phyloP scores from a whole-genome alignment of 2,113 vertebrate species.

The Mustelus asterias region DNA sequence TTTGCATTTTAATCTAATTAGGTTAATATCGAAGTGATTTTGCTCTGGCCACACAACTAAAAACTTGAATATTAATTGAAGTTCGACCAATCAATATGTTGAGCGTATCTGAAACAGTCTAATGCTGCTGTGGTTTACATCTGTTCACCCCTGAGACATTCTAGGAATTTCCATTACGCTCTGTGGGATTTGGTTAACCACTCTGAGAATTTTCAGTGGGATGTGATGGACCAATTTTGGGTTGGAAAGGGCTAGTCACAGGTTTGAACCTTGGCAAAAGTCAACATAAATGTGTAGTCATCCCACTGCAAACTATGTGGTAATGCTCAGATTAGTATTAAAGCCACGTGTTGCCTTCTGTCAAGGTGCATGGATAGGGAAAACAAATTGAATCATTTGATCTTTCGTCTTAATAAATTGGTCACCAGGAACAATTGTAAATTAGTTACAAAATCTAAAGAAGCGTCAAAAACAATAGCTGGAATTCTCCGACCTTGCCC shows the following conservation, averaged over 20 bases:
- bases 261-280: not conserved
- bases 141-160: not conserved
- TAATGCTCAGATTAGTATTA: not conserved
- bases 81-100: not conserved
- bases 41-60: not conserved
- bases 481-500: too few species aligned
- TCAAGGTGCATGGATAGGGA: too few species aligned
- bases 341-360: not conserved
- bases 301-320: not conserved
- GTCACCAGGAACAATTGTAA: not conserved
- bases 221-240: not conserved
- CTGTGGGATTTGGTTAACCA: conserved; percentile 10
- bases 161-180: conserved; percentile 22
- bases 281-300: conserved; percentile 6
- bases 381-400: not conserved
- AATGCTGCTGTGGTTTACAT: not conserved
- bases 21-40: not conserved
- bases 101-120: not conserved
- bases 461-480: not conserved
- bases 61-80: not conserved
- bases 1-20: not conserved
- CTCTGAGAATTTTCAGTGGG: not conserved
- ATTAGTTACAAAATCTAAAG: not conserved
- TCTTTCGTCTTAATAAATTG: not conserved
- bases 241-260: conserved; percentile 10